Conservation (phyloP, 2,888 invertebrate species). For the Hyppa rectilinea region DNA sequence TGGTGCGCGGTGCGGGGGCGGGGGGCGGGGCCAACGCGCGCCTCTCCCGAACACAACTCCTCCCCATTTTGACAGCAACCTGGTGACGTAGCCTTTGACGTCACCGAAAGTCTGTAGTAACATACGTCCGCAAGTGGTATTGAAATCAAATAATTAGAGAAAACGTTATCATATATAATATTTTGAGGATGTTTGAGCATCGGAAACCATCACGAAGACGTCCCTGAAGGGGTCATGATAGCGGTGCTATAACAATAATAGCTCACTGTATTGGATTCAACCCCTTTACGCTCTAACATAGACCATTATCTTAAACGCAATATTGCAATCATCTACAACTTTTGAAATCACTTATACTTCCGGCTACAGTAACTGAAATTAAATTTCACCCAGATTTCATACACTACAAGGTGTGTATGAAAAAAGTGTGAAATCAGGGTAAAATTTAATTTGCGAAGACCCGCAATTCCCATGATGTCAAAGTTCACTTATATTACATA, state of each 20-base stretch:
- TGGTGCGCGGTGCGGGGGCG: constrained; percentile 69
- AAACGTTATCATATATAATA: background rate
- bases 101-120: constrained; percentile 63
- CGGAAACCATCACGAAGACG: background rate
- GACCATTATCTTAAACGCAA: background rate
- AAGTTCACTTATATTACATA: background rate
- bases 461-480: background rate
- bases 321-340: background rate
- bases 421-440: no score
- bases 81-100: constrained; percentile 73
- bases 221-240: background rate
- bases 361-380: background rate
- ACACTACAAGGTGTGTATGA: no score
- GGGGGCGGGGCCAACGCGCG: constrained; percentile 80
- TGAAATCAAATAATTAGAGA: background rate
- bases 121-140: background rate
- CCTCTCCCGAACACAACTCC: constrained; percentile 74
- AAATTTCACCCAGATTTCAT: background rate
- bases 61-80: constrained; percentile 82
- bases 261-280: background rate
- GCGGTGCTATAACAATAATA: background rate
- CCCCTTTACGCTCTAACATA: no score
- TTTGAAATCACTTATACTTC: background rate
- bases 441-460: background rate
- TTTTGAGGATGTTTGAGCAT: background rate